Base-by-base conservation (phyloP, 2,113 vertebrate genomes). In the Serinus canaria region DNA sequence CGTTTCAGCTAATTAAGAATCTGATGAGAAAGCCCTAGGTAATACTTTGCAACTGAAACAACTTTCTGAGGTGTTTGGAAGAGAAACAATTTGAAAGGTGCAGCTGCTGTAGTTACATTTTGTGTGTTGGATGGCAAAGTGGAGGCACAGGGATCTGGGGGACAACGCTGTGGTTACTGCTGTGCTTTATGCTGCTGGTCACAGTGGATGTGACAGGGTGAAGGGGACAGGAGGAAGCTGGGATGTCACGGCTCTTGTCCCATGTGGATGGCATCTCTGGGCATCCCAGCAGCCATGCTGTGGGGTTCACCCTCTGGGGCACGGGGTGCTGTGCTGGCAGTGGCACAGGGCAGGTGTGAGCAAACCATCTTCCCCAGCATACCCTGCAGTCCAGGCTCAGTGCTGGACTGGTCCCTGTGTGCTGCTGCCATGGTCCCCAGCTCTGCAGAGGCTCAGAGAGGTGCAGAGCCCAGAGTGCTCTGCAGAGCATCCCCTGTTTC, bases 11-110 rank as follows among this genome's bases (percentile, higher is more conserved):
- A 94, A 97, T 97, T 96, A 96, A 94, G 87, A 94, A 74, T 66
- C 68, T 87, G 84, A 93, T 95, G 80, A 5, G 20, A 94, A 96
- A 93, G 63, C 95, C 83, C 73, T 79, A 82, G 92, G 94, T 92
- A 84, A 92, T 90, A 56, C 76, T 95, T 97, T 78, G 28, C 78
- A 96, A 94, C 87, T 96, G 93, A 93, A 97, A 94, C 91, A 95
- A 77, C 91, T 96, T 97, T 89, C 63, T 19, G 8, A 33, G 43
- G 35, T 11, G 1, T 92, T 95, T 83, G 59, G 74, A 95, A 96
- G 73, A 81, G 75, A 89, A 96, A 70, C 86, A 24, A 15, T 83
- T 92, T 90, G 70, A 53, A 88, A 93, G 83, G 66, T 13, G 4
- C 69, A 74, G 83, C 94, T 84, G 69, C 73, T 50, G 43, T 67